Percentiles rank a stretch among this genome's conserved stretches.
phyloP scores from a whole-genome alignment of 2,888 invertebrate species.

The Podabrus alpinus region DNA sequence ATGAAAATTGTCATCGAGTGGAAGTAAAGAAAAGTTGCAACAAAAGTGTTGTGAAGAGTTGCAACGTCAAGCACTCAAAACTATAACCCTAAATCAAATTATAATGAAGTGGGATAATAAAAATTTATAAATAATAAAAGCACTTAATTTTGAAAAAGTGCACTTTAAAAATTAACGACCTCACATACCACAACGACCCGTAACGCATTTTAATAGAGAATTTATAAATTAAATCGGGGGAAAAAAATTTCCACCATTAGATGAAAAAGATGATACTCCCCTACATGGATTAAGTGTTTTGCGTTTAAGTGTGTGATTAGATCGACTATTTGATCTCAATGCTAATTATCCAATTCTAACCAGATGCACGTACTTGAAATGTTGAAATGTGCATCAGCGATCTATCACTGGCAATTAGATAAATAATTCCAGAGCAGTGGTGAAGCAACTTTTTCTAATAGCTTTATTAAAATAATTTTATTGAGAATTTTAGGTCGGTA shows the following conservation, averaged over 20 bases:
- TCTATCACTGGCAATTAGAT: constrained; percentile 15
- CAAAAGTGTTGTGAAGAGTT: background rate
- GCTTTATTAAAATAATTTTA: background rate
- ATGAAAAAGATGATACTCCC: constrained; percentile 23
- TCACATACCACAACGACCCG: background rate
- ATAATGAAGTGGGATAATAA: background rate
- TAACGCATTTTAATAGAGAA: constrained; percentile 13
- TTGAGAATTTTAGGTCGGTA: background rate
- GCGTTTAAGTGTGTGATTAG: constrained; percentile 11
- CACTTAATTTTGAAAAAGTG: background rate
- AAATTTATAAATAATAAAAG: background rate
- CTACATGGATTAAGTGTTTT: constrained; percentile 24
- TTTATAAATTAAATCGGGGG: constrained; percentile 17
- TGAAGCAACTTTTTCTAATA: background rate
- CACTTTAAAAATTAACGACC: background rate
- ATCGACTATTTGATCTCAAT: constrained; percentile 13
- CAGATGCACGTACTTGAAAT: constrained; percentile 26
- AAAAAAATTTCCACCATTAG: constrained; percentile 4
- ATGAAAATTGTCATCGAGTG: background rate
- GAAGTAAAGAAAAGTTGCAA: too few relatives aligned
- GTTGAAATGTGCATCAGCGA: constrained; percentile 11
- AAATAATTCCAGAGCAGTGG: background rate
- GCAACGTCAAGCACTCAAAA: background rate
- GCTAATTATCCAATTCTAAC: constrained; percentile 32
- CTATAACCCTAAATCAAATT: background rate